phyloP scores from a whole-genome alignment of 2,113 vertebrate species.

The Eurystomus gularis region DNA sequence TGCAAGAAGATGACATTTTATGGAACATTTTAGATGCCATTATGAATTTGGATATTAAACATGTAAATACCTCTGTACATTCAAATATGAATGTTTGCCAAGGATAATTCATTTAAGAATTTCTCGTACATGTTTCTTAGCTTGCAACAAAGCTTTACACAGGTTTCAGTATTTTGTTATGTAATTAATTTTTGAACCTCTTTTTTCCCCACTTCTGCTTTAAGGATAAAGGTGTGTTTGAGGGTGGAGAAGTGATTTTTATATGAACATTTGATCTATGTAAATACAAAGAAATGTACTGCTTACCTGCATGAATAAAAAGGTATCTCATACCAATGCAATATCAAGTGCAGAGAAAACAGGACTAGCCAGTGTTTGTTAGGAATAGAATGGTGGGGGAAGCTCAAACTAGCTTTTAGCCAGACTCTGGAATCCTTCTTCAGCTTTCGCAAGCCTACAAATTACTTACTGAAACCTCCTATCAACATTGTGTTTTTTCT shows the following conservation, averaged over 20 bases:
- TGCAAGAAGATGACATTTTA: not conserved
- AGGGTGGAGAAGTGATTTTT: not conserved
- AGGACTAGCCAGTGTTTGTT: not conserved
- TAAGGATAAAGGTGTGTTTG: not conserved
- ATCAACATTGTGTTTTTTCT: slow-evolving; percentile 32
- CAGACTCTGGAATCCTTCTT: not conserved
- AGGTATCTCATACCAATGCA: not conserved
- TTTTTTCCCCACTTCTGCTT: not conserved
- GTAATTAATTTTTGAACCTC: slow-evolving; percentile 23
- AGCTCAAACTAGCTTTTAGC: not conserved
- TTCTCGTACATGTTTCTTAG: slow-evolving; percentile 45
- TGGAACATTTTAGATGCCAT: not conserved
- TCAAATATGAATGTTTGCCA: slow-evolving; percentile 38
- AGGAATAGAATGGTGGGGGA: not conserved
- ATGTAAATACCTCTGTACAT: slow-evolving; percentile 37
- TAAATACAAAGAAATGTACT: not conserved
- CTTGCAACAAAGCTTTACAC: slow-evolving; percentile 26
- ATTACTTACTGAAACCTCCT: slow-evolving; percentile 15
- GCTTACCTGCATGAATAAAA: not conserved
- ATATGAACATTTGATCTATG: not conserved
- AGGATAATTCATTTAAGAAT: slow-evolving; percentile 53
- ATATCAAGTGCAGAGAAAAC: not conserved
- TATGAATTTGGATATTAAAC: slow-evolving; percentile 18
- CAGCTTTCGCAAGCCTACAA: slow-evolving; percentile 31
- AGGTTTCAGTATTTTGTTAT: not conserved